Evolutionary conservation across 2,797 vertebrate species (phyloP).

Genomic region (Dendrocincla fuliginosa): DNA sequence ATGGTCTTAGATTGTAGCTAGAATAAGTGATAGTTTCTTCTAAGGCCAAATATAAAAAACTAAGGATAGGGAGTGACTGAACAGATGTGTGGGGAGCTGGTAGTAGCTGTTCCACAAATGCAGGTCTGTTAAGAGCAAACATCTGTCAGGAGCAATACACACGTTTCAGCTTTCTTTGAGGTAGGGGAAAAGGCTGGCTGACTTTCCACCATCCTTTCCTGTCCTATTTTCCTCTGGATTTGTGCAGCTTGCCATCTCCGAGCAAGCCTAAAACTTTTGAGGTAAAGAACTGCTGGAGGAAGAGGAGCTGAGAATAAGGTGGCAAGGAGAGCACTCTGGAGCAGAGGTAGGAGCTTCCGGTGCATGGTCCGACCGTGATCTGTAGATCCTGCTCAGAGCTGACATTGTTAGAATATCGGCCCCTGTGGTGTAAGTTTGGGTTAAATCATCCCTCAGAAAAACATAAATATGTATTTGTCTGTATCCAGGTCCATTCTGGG

Average conservation of each 20-base stretch:
- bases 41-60: not conserved
- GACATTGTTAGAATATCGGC: not conserved
- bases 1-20: not conserved
- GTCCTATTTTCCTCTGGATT: not conserved
- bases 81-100: not conserved
- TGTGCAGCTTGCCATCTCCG: not conserved
- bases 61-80: not conserved
- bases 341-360: not conserved
- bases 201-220: not conserved
- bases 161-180: not conserved
- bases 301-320: not conserved
- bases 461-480: accelerated
- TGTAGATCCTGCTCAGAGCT: not conserved
- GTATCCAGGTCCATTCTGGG: not conserved
- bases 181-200: not conserved
- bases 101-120: not conserved
- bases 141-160: not conserved
- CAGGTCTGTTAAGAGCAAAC: not conserved
- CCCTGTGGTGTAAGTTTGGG: not conserved
- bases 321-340: not conserved
- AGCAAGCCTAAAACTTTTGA: not conserved
- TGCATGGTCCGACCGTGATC: accelerated
- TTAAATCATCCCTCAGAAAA: not conserved
- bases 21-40: not conserved
- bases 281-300: not conserved